These are phyloP conservation scores for Macrotrachela quadricornifera DNA, from an alignment of 1,140 invertebrate genomes.

Conservation along the genomic window DNA sequence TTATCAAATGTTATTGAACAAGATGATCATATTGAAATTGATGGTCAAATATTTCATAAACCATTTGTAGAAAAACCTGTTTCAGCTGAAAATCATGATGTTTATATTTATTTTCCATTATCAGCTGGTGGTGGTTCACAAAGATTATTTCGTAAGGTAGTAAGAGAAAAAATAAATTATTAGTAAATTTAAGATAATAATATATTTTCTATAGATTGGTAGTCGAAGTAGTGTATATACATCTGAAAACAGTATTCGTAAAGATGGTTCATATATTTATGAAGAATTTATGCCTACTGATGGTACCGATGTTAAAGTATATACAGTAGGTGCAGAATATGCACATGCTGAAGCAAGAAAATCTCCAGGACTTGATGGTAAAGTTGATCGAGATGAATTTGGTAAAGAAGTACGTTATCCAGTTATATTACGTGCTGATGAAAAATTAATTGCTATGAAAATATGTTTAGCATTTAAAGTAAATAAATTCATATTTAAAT, in stretches of 20 bases:
- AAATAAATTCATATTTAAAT: not conserved
- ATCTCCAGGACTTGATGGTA: slow-evolving; percentile 77
- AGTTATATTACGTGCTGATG: slow-evolving; percentile 82
- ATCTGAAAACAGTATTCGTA: slow-evolving; percentile 75
- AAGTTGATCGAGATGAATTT: slow-evolving; percentile 90
- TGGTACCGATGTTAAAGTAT: slow-evolving; percentile 74
- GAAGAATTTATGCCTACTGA: slow-evolving; percentile 99
- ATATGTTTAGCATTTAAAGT: slow-evolving; percentile 85
- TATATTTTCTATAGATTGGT: slow-evolving; percentile 56
- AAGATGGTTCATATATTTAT: slow-evolving; percentile 93
- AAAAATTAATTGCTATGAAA: slow-evolving; percentile 95
- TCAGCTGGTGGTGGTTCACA: slow-evolving; percentile 89
- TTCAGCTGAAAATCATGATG: slow-evolving; percentile 97
- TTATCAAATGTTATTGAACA: slow-evolving; percentile 56
- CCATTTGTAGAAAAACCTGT: slow-evolving; percentile 97
- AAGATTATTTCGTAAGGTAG: slow-evolving; percentile 76
- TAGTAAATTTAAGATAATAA: too few relatives aligned
- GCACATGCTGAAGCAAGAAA: slow-evolving; percentile 96
- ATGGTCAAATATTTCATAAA: slow-evolving; percentile 79
- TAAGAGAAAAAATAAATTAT: too few relatives aligned
- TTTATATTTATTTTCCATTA: slow-evolving; percentile 98
- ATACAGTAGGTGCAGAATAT: slow-evolving; percentile 88
- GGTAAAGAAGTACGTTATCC: slow-evolving; percentile 97
- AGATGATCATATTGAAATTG: slow-evolving; percentile 91
- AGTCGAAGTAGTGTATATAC: slow-evolving; percentile 94